A percentile compares a stretch with the other conserved stretches of the same genome.
These are phyloP conservation scores for Polypterus bichir DNA, from an alignment of 2,113 vertebrate species.

Conservation along the genomic window DNA sequence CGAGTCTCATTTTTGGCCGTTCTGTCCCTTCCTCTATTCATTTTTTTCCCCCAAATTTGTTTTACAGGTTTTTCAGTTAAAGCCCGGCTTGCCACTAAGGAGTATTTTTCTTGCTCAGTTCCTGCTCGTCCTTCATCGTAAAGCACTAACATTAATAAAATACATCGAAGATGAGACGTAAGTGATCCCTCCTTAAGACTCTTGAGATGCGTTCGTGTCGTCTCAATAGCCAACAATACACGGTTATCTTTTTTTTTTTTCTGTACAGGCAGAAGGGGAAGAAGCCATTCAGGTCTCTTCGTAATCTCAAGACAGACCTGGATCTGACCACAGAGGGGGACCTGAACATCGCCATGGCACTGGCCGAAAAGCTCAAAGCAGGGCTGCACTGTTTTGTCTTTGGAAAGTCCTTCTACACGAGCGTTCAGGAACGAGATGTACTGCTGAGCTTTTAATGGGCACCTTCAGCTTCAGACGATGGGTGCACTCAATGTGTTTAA, in stretches of 20 bases:
- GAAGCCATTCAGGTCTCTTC: slow-evolving; percentile 81
- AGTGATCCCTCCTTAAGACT: slow-evolving; percentile 35
- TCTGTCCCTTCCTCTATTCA: too few species aligned
- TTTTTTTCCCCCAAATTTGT: background rate
- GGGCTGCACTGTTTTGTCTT: slow-evolving; percentile 91
- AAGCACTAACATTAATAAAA: slow-evolving; percentile 88
- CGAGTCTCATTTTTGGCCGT: too few species aligned
- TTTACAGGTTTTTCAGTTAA: slow-evolving; percentile 82
- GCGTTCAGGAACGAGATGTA: slow-evolving; percentile 80
- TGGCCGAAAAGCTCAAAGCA: slow-evolving; percentile 89
- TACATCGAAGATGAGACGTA: slow-evolving; percentile 98
- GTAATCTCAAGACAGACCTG: slow-evolving; percentile 81
- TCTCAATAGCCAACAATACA: background rate
- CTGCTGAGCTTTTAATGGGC: slow-evolving; percentile 71
- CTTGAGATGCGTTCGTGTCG: slow-evolving; percentile 9
- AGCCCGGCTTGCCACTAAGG: slow-evolving; percentile 78
- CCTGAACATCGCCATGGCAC: slow-evolving; percentile 88
- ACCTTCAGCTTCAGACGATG: too few species aligned
- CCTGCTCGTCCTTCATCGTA: slow-evolving; percentile 85
- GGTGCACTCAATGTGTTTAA: too few species aligned
- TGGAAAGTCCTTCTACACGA: slow-evolving; percentile 82
- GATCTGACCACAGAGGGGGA: slow-evolving; percentile 85
- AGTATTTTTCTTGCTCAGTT: slow-evolving; percentile 88
- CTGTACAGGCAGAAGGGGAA: slow-evolving; percentile 80
- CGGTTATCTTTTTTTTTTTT: slow-evolving; percentile 19